These are phyloP conservation scores for Pemphredon lugubris DNA, from an alignment of 2,888 invertebrate species.

Conservation along the genomic window DNA sequence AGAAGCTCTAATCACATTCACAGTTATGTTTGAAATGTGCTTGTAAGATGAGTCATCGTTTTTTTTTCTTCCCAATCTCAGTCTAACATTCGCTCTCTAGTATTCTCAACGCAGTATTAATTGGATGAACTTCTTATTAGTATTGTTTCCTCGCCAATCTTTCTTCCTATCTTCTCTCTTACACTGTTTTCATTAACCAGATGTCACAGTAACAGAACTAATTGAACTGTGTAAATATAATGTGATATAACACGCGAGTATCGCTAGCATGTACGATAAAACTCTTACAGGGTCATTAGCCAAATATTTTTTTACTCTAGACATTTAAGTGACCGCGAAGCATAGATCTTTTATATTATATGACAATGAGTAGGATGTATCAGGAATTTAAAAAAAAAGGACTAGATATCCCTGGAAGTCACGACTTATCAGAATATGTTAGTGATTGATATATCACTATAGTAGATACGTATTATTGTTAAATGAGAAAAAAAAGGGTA, in stretches of 20 bases:
- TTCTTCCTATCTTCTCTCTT: constrained; percentile 14
- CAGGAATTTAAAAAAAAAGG: neutral
- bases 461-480: constrained; percentile 39
- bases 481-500: neutral
- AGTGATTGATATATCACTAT: constrained; percentile 26
- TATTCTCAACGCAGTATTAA: constrained; percentile 64
- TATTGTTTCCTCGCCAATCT: constrained; percentile 2
- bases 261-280: neutral
- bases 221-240: constrained; percentile 20
- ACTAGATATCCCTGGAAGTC: neutral
- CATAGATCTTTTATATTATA: no score
- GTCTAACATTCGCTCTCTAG: constrained; percentile 40
- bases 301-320: constrained; percentile 35
- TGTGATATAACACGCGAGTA: constrained; percentile 9
- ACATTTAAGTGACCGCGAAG: constrained; percentile 7
- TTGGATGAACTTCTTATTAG: constrained; percentile 42
- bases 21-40: constrained; percentile 24
- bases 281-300: constrained; percentile 8
- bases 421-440: constrained; percentile 21
- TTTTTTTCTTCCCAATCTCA: constrained; percentile 27
- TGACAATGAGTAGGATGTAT: constrained; percentile 10
- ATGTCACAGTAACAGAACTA: constrained; percentile 4
- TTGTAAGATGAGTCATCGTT: constrained; percentile 34
- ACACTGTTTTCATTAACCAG: neutral
- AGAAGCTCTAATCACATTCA: constrained; percentile 22